These are phyloP conservation scores for Aix galericulata DNA, from an alignment of 2,113 vertebrate species.

Conservation along the genomic window DNA sequence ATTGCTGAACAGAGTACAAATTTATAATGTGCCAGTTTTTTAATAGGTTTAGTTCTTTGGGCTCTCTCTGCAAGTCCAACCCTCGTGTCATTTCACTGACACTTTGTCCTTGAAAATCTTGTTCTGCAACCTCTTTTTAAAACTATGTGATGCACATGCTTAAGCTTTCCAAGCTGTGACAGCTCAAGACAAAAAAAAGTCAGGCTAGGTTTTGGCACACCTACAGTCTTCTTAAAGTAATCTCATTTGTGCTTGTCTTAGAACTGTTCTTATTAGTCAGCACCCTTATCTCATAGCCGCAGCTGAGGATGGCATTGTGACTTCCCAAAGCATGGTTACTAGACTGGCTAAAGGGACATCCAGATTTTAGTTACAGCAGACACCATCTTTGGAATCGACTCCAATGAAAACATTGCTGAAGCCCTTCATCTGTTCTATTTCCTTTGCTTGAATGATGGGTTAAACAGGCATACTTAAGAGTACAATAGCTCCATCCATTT, in stretches of 20 bases:
- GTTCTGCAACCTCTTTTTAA: conserved; percentile 18
- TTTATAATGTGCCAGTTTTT: conserved; percentile 73
- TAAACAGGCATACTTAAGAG: conserved; percentile 54
- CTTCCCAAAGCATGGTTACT: conserved; percentile 11
- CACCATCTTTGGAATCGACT: conserved; percentile 65
- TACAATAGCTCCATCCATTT: conserved; percentile 67
- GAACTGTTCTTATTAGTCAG: conserved; percentile 65
- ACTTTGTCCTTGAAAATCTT: conserved; percentile 70
- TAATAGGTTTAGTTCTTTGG: conserved; percentile 74
- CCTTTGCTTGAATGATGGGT: conserved; percentile 58
- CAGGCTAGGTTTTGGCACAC: conserved; percentile 68
- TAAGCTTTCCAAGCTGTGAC: conserved; percentile 58
- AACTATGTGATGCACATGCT: not conserved
- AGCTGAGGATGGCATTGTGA: conserved; percentile 65
- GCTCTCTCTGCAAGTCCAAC: conserved; percentile 67
- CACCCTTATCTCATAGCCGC: conserved; percentile 70
- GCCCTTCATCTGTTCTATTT: conserved; percentile 67
- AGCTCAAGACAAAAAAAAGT: conserved; percentile 58
- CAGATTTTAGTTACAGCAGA: conserved; percentile 73
- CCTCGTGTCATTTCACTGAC: conserved; percentile 61
- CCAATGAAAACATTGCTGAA: conserved; percentile 23
- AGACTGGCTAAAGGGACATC: conserved; percentile 42
- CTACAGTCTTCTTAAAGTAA: conserved; percentile 57
- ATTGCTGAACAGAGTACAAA: conserved; percentile 69
- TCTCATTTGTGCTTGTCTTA: conserved; percentile 72